Evolutionary conservation across 2,888 invertebrate species (phyloP), one percentile per base, ranked within the genome.

Genomic region (Drosophila eohydei): DNA sequence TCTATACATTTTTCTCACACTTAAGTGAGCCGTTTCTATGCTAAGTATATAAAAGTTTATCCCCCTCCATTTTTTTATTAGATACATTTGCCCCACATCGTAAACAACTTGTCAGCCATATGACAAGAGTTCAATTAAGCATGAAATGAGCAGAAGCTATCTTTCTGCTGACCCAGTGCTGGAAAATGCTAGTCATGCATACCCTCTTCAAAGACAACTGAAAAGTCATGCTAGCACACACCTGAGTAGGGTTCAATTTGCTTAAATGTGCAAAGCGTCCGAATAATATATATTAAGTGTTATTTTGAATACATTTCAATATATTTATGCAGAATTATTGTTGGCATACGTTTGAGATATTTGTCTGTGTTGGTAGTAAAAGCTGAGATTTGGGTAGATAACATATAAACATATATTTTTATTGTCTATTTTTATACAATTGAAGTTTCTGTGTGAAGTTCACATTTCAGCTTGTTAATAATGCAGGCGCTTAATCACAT

Each of bases 101-200:
- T 72, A 79, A 78, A 75, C 71, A 78, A 74, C 58, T 61, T 46
- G 57, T 30, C 60, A 28, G 55, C 56, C 62, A 57, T 58, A 55
- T 59, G 78, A 75, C 75, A 69, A 43, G 64, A 70, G 79, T 72
- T 79, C 79, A 79, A 79, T 79, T 79, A 79, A 67, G 59, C 67
- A 72, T 72, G 40, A 79, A 79, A 79, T 51, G 41, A 66, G 55
- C 41, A 28, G 34, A 48, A 62, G 30, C 41, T 50, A 38, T 30
- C 46, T 26, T 32, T 58, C 48, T 38, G 46, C 34, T 58, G 28
- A 41, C 43, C 46, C 34, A 21, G 16, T 34, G 48, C 46, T 55
- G 61, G 12, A 21, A 9, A 11, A 26, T 48, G 21, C n/a, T 30
- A 12, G 32, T 38, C 40, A 44, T 40, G 44, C 12, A 54, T 50